Base-by-base conservation (phyloP, 2,888 invertebrate species). In the Galerucella calmariensis region DNA sequence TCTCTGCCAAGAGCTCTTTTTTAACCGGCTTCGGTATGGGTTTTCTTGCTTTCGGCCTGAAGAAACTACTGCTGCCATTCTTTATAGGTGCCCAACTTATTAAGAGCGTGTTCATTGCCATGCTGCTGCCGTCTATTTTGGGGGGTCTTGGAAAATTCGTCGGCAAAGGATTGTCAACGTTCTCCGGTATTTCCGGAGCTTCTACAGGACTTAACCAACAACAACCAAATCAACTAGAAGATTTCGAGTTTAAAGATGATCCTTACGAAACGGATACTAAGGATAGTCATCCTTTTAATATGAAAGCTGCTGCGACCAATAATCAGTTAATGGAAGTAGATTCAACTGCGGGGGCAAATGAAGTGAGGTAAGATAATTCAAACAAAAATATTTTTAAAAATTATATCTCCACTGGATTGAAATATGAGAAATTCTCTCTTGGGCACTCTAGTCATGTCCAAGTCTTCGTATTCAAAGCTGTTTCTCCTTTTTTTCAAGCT, bases 131-230 rank as follows among this genome's bases (percentile, higher is more conserved):
- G 0, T 94, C 94, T 75, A 92, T 96, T 74, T 89, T 96, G 77
- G 95, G 95, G 70, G 94, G 94, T 81, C 90, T 95, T 73, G 95
- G 95, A 69, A 95, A 95, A 88, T 91, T 95, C 76, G 91, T 95
- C 74, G 94, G 95, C 73, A 95, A 95, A 91, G 95, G 95, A 62
- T 79, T 89, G 84, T 85, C 90, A 84, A 91, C 92, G 6, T 89
- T 92, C 80, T 91, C 92, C 1, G 90, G 90, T 9, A 85, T 91
- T 86, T 76, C 91, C 83, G 83, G 88, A n/a, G 86, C 88, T 3
- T 87, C 87, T 4, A 82, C 86, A 24, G 86, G 86, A 63, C 76
- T 83, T 53, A 81, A 81, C 58, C 82, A 83, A 48, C 84, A 84
- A 51, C 56, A 16, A 3, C 86, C 86, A 76, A 71, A 83, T 72